Conservation (phyloP, 1,140 invertebrate genomes). For the Drosophila lacertosa region DNA sequence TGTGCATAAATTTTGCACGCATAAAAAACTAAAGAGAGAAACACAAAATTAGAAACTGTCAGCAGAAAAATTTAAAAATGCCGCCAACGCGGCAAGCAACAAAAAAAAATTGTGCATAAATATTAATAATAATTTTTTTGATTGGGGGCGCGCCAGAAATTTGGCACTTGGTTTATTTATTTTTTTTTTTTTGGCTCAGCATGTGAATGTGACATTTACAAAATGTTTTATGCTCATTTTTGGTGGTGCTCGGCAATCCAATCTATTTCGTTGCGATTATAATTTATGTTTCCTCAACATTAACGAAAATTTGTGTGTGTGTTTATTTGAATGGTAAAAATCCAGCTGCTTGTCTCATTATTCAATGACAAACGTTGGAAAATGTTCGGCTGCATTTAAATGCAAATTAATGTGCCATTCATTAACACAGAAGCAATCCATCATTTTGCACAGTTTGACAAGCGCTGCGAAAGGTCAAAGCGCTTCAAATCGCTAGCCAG, state of each 20-base stretch:
- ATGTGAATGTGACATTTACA: slow-evolving; percentile 65
- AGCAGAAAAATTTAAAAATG: slow-evolving; percentile 29
- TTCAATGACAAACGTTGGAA: slow-evolving; percentile 55
- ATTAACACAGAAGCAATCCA: slow-evolving; percentile 56
- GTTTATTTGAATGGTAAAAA: slow-evolving; percentile 19
- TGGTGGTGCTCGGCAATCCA: slow-evolving; percentile 19
- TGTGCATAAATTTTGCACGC: slow-evolving; percentile 55
- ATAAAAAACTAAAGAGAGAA: slow-evolving; percentile 4
- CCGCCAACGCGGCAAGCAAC: slow-evolving; percentile 38
- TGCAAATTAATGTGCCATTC: slow-evolving; percentile 74
- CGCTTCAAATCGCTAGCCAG: slow-evolving; percentile 36
- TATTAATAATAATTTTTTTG: slow-evolving; percentile 45
- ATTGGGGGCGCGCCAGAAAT: slow-evolving; percentile 51
- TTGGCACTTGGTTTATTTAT: slow-evolving; percentile 38
- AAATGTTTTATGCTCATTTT: slow-evolving; percentile 48
- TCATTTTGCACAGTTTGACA: slow-evolving; percentile 57
- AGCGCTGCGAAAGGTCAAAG: slow-evolving; percentile 55
- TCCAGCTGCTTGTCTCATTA: slow-evolving; percentile 52
- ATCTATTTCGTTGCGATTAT: slow-evolving; percentile 29
- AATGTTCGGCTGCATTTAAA: slow-evolving; percentile 49
- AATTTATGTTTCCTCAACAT: slow-evolving; percentile 58
- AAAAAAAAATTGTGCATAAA: slow-evolving; percentile 24
- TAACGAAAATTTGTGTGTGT: slow-evolving; percentile 21
- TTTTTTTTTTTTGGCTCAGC: slow-evolving; percentile 17
- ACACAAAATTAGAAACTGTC: slow-evolving; percentile 31